phyloP scores from a whole-genome alignment of 2,113 vertebrate species.

The Crotalus viridis region DNA sequence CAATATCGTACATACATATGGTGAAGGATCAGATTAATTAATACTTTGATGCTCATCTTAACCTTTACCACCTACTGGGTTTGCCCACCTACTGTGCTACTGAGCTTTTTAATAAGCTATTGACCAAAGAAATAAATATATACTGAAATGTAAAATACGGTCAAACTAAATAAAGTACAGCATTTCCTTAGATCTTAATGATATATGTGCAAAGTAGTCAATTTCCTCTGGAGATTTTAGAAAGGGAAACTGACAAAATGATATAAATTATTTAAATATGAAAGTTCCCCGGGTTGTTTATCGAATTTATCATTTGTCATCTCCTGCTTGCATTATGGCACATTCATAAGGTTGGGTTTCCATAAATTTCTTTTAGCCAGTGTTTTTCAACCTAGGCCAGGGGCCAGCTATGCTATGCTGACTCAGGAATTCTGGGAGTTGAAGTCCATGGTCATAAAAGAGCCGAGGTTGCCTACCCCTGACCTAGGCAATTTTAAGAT shows the following conservation, averaged over 20 bases:
- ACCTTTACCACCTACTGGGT: conserved; percentile 29
- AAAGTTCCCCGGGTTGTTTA: not conserved
- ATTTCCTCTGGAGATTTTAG: conserved; percentile 20
- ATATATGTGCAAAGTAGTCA: conserved; percentile 12
- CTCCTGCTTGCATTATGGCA: not conserved
- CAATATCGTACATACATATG: not conserved
- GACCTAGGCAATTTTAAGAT: not conserved
- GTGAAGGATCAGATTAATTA: conserved; percentile 19
- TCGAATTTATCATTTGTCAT: not conserved
- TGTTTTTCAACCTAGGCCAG: not conserved
- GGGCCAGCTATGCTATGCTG: too few relatives aligned
- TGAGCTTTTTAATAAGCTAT: conserved; percentile 25
- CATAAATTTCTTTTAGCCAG: not conserved
- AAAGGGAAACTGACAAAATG: conserved; percentile 37
- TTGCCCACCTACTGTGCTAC: not conserved
- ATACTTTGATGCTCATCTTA: conserved; percentile 38
- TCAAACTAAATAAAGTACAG: conserved; percentile 33
- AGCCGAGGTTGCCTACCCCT: too few relatives aligned
- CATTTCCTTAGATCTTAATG: conserved; percentile 37
- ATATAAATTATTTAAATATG: conserved; percentile 18
- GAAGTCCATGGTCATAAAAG: too few relatives aligned
- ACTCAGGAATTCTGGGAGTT: too few relatives aligned
- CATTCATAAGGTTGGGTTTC: not conserved
- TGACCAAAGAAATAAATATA: conserved; percentile 32
- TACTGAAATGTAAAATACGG: conserved; percentile 35